Percentiles rank a stretch among this genome's conserved stretches.
Conservation (phyloP, 37 sponge, comb jelly and placozoan species). For the Petrosia ficiformis region DNA sequence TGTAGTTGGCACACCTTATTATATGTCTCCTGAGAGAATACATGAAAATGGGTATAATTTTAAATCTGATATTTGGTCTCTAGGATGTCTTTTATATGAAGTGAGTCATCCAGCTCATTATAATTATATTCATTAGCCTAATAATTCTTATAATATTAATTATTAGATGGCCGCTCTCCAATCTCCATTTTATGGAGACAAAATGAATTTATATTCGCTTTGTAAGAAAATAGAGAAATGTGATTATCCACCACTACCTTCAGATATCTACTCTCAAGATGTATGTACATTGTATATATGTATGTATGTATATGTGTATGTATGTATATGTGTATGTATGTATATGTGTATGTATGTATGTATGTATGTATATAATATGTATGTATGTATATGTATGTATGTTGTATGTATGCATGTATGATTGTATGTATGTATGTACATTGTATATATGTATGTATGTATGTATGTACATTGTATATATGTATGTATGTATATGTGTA, state of each 20-base stretch:
- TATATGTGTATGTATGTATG: conserved; percentile 27
- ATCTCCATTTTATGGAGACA: conserved; percentile 99
- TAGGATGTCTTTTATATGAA: conserved; percentile 99
- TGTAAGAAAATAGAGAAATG: conserved; percentile 99
- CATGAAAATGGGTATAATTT: conserved; percentile 98
- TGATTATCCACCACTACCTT: conserved; percentile 98
- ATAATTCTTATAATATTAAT: too few relatives aligned
- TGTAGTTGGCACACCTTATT: conserved; percentile 98
- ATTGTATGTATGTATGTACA: too few relatives aligned
- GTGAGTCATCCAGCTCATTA: conserved; percentile 2
- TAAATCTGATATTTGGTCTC: conserved; percentile 98
- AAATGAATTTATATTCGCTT: conserved; percentile 97
- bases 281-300: conserved; percentile 47
- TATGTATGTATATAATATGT: too few relatives aligned
- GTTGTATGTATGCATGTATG: too few relatives aligned
- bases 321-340: conserved; percentile 1
- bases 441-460: too few relatives aligned
- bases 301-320: background rate
- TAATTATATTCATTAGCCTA: too few relatives aligned
- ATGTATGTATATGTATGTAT: too few relatives aligned
- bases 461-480: too few relatives aligned
- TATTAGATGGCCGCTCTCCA: conserved; percentile 97
- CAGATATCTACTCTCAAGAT: conserved; percentile 89
- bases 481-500: conserved; percentile 25
- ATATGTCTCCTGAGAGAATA: conserved; percentile 99